These are phyloP conservation scores for Melanocharis versteri DNA, from an alignment of 2,113 vertebrate genomes.

Conservation along the genomic window DNA sequence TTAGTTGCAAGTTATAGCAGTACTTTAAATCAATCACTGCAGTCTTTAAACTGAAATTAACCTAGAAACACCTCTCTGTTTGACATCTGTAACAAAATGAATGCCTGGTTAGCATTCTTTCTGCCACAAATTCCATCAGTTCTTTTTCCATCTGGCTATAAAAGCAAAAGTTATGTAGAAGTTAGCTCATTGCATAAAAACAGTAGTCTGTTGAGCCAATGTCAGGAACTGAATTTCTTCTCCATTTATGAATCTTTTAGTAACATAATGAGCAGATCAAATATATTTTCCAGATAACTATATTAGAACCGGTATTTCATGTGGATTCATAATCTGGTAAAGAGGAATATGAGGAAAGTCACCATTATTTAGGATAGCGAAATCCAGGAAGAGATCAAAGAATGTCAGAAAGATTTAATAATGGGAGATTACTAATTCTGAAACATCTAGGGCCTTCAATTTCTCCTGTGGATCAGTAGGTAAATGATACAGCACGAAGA, in stretches of 20 bases:
- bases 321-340: not conserved
- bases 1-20: not conserved
- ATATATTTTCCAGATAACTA: not conserved
- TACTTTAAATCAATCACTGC: not conserved
- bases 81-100: conserved; percentile 10
- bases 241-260: not conserved
- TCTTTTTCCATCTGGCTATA: not conserved
- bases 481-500: not conserved
- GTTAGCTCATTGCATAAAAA: not conserved
- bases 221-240: not conserved
- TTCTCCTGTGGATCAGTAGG: not conserved
- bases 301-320: not conserved
- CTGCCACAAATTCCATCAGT: not conserved
- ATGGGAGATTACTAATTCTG: not conserved
- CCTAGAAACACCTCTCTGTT: not conserved
- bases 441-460: not conserved
- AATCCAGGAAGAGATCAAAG: not conserved
- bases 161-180: not conserved
- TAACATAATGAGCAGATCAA: not conserved
- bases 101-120: not conserved
- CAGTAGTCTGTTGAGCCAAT: not conserved
- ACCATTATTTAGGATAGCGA: not conserved
- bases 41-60: not conserved
- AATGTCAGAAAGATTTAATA: not conserved
- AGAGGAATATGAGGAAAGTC: not conserved